Conservation (phyloP, 2,113 vertebrate species). For the Nesoenas mayeri region DNA sequence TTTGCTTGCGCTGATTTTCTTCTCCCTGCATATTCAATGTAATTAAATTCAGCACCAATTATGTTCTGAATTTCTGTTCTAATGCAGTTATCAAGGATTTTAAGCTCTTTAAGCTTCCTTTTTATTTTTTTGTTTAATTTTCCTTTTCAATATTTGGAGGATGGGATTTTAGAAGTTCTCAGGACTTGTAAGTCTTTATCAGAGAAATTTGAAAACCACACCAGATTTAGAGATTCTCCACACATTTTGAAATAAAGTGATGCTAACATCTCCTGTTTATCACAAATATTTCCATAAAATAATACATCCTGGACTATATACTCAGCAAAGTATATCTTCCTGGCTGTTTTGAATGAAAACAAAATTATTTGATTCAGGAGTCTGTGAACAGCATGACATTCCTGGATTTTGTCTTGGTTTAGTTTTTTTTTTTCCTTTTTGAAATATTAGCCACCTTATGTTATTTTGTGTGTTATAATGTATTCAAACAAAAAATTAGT, state of each 20-base stretch:
- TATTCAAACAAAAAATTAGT: not conserved
- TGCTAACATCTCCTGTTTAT: not conserved
- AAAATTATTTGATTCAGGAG: not conserved
- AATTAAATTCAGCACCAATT: conserved; percentile 53
- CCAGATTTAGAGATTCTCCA: not conserved
- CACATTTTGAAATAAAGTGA: not conserved
- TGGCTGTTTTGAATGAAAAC: not conserved
- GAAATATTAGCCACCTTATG: not conserved
- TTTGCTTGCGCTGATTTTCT: not conserved
- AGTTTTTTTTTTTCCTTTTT: not conserved
- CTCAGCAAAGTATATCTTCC: not conserved
- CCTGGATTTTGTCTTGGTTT: not conserved
- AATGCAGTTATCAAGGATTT: conserved; percentile 4
- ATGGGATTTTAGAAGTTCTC: not conserved
- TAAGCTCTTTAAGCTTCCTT: not conserved
- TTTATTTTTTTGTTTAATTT: not conserved
- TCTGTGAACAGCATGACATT: not conserved
- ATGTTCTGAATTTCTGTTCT: not conserved
- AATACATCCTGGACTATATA: not conserved
- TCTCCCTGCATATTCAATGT: not conserved
- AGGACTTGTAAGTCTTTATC: not conserved
- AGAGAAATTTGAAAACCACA: not conserved
- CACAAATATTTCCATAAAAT: not conserved
- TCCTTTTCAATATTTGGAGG: not conserved
- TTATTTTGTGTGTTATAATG: not conserved